phyloP scores from a whole-genome alignment of 2,888 invertebrate genomes.

The Pyrrhia umbra region DNA sequence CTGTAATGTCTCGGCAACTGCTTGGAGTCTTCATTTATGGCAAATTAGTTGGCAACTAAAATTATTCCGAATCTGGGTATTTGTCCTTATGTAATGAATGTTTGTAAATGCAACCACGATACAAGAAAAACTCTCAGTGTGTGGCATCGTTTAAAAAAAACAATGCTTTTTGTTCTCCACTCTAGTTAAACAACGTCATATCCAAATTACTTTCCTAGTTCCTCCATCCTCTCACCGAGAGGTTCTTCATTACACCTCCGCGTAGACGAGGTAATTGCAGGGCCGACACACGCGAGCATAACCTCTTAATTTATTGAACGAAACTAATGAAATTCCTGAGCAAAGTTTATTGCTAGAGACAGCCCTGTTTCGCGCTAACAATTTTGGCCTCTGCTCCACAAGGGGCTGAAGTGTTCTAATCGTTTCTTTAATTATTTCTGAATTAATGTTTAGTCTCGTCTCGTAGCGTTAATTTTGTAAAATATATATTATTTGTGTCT shows the following conservation, averaged over 20 bases:
- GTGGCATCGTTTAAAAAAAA: too few relatives aligned
- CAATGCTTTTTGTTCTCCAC: conserved; percentile 9
- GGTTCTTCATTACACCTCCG: conserved; percentile 86
- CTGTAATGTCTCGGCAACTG: too few relatives aligned
- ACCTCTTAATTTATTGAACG: conserved; percentile 90
- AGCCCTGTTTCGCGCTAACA: conserved; percentile 86
- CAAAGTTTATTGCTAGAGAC: conserved; percentile 88
- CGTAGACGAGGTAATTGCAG: conserved; percentile 88
- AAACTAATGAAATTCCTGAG: conserved; percentile 90
- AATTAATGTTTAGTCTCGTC: conserved; percentile 82
- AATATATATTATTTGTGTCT: conserved; percentile 54
- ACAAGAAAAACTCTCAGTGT: too few relatives aligned
- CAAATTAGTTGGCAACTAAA: too few relatives aligned
- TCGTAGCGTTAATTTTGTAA: conserved; percentile 73
- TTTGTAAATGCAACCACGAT: too few relatives aligned
- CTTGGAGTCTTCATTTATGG: too few relatives aligned
- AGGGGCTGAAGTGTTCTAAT: conserved; percentile 78
- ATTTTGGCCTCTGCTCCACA: conserved; percentile 77
- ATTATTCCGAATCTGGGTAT: too few relatives aligned
- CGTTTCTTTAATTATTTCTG: conserved; percentile 88
- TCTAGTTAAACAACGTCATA: conserved; percentile 56
- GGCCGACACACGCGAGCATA: conserved; percentile 90
- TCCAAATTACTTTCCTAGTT: conserved; percentile 66
- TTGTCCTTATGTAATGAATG: too few relatives aligned
- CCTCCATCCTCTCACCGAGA: conserved; percentile 68